Conservation (phyloP, 2,797 vertebrate genomes). For the Hylomyscus alleni region DNA sequence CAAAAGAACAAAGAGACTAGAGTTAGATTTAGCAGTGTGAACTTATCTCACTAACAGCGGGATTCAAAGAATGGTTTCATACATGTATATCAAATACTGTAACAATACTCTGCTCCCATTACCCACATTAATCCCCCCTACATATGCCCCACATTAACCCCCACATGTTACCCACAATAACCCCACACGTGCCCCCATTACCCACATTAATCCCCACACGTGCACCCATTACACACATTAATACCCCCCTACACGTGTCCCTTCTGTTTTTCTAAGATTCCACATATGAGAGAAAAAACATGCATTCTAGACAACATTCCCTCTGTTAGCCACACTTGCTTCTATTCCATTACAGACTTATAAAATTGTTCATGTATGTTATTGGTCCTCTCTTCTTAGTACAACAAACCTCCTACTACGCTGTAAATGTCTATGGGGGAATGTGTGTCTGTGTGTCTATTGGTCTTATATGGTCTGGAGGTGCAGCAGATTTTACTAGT, state of each 20-base stretch:
- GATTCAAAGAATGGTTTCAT: neutral
- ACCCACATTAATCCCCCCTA: accelerated
- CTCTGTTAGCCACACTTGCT: neutral
- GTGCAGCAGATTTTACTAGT: accelerated
- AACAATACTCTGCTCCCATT: too few species aligned
- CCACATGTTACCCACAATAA: too few species aligned
- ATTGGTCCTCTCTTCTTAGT: neutral
- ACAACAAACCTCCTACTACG: neutral
- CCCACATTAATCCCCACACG: accelerated
- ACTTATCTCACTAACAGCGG: neutral
- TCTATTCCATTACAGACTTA: neutral
- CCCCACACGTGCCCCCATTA: too few species aligned
- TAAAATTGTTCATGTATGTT: neutral
- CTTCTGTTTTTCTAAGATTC: neutral
- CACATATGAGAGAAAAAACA: neutral
- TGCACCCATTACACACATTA: too few species aligned
- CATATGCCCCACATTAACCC: accelerated
- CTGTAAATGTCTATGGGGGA: accelerated
- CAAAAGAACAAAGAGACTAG: neutral
- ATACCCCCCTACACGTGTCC: neutral
- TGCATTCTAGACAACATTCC: neutral
- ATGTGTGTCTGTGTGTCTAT: neutral
- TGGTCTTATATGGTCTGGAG: neutral
- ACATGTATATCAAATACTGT: neutral
- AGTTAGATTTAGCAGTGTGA: neutral